Evolutionary conservation across 2,113 vertebrate species (phyloP).

Genomic region (Neolamprologus modestus): DNA sequence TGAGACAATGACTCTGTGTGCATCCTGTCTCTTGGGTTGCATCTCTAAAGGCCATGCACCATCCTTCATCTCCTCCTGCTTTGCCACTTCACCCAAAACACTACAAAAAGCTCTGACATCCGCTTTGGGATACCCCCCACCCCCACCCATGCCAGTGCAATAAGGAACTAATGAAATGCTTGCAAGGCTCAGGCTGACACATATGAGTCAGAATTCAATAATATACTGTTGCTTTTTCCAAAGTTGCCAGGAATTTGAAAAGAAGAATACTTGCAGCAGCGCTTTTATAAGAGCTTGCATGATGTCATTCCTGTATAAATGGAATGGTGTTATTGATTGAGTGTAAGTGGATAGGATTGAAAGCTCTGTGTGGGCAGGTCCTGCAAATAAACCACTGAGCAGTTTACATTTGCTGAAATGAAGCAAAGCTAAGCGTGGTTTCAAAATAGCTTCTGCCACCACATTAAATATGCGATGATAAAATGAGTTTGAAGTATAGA

Average conservation of each 20-base stretch:
- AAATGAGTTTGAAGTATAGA: not conserved
- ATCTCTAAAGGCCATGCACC: constrained; percentile 36
- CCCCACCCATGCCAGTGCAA: not conserved
- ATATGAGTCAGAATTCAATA: constrained; percentile 24
- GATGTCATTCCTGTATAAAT: constrained; percentile 51
- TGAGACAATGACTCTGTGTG: constrained; percentile 62
- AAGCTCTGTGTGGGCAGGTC: constrained; percentile 23
- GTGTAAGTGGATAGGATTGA: constrained; percentile 53
- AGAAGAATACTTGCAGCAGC: not conserved
- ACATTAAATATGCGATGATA: not conserved
- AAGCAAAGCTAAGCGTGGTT: not conserved
- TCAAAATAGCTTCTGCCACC: not conserved
- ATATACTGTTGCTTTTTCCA: not conserved
- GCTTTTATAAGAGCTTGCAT: constrained; percentile 13
- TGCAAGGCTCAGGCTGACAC: not conserved
- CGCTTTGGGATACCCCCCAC: not conserved
- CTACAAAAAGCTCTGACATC: constrained; percentile 5
- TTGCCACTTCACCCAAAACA: not conserved
- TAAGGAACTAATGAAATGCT: constrained; percentile 30
- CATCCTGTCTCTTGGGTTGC: constrained; percentile 43
- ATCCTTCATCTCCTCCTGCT: constrained; percentile 31
- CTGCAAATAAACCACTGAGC: constrained; percentile 5
- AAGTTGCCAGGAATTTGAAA: constrained; percentile 26
- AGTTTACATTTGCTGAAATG: constrained; percentile 22
- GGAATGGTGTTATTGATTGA: constrained; percentile 47